These are phyloP conservation scores for Aspidiotus rigidus DNA, from an alignment of 2,888 invertebrate species.

Conservation along the genomic window DNA sequence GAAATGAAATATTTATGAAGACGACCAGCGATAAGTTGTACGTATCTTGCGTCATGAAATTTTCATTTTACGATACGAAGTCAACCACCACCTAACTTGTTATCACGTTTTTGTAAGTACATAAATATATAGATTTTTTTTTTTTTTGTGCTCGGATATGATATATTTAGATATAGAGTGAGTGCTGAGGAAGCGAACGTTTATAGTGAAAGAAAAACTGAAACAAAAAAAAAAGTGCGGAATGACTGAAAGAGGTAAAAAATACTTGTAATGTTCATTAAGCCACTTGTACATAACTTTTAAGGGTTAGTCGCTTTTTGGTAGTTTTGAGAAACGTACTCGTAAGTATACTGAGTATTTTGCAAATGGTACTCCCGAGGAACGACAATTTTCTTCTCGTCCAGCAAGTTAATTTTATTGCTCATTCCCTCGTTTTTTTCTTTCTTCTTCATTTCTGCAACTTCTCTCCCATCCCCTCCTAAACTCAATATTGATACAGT, in stretches of 20 bases:
- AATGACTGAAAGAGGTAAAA: background rate
- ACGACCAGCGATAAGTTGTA: background rate
- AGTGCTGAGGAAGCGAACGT: no score
- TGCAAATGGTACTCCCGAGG: no score
- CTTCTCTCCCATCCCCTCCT: background rate
- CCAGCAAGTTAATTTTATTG: background rate
- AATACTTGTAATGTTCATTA: slow-evolving; percentile 16
- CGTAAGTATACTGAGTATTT: no score
- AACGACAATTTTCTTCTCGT: background rate
- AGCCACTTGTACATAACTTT: background rate
- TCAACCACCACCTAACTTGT: slow-evolving; percentile 11
- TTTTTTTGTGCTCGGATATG: background rate
- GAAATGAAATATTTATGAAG: background rate
- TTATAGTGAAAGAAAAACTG: no score
- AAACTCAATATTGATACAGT: background rate
- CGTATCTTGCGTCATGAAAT: slow-evolving; percentile 22
- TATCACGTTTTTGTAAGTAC: slow-evolving; percentile 21
- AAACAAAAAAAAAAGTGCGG: no score
- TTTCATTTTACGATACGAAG: slow-evolving; percentile 20
- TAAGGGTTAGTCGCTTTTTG: no score
- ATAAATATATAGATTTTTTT: no score
- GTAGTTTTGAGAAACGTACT: no score
- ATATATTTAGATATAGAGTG: no score
- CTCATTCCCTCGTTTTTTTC: background rate
- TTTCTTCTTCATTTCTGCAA: background rate